Conservation (phyloP, 2,113 vertebrate genomes). For the Ctenodactylus gundi region DNA sequence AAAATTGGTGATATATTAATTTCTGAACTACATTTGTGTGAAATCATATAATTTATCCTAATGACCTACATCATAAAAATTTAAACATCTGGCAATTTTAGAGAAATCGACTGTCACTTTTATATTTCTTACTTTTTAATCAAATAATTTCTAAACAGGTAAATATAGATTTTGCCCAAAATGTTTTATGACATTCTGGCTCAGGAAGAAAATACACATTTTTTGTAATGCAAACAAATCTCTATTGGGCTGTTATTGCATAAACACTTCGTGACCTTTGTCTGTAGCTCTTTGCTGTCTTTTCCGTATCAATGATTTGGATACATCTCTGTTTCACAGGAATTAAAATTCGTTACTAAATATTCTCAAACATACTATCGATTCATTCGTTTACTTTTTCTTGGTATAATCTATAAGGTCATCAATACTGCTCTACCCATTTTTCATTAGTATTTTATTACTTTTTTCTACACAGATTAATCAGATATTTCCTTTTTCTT, state of each 20-base stretch:
- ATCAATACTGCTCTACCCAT: not conserved
- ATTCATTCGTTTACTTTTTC: not conserved
- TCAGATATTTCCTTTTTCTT: accelerated
- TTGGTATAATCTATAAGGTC: not conserved
- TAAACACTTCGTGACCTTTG: not conserved
- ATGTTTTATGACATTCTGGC: not conserved
- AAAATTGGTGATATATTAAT: not conserved
- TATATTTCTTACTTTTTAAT: not conserved
- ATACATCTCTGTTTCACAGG: not conserved
- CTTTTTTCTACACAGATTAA: accelerated
- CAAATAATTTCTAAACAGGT: not conserved
- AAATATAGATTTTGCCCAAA: not conserved
- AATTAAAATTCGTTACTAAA: not conserved
- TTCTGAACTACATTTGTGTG: not conserved
- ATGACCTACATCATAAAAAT: not conserved
- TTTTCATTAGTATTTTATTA: not conserved
- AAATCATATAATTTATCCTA: not conserved
- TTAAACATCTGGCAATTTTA: not conserved
- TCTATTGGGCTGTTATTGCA: not conserved
- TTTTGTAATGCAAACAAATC: not conserved
- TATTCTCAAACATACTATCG: not conserved
- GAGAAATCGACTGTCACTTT: not conserved
- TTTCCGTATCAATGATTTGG: not conserved
- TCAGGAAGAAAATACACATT: not conserved
- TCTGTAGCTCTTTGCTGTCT: not conserved